phyloP scores from a whole-genome alignment of 1,140 invertebrate species.

The Brachystomella parvula region DNA sequence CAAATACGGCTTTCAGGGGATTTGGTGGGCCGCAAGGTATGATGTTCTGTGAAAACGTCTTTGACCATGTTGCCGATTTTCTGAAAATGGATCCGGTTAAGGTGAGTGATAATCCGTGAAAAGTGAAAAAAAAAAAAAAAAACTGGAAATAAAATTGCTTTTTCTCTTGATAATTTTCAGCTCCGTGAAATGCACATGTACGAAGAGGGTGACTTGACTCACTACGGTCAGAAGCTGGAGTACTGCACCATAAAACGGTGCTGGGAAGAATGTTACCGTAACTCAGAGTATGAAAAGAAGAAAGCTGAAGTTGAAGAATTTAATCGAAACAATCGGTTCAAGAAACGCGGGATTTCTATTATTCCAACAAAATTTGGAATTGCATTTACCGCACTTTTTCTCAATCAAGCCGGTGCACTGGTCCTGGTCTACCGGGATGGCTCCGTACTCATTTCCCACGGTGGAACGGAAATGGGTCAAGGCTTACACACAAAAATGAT shows the following conservation, averaged over 20 bases:
- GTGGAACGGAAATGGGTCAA: constrained; percentile 87
- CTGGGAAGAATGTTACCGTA: constrained; percentile 69
- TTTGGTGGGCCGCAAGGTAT: constrained; percentile 85
- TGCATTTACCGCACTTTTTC: constrained; percentile 64
- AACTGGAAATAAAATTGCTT: neutral
- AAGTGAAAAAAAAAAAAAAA: neutral
- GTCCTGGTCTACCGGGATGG: constrained; percentile 86
- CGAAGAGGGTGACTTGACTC: constrained; percentile 65
- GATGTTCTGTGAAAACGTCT: constrained; percentile 69
- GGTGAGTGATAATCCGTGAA: constrained; percentile 41
- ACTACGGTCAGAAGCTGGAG: constrained; percentile 65
- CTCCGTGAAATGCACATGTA: constrained; percentile 70
- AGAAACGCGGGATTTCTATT: constrained; percentile 76
- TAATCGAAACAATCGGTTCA: constrained; percentile 74
- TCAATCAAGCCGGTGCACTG: constrained; percentile 84
- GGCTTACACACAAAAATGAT: constrained; percentile 93
- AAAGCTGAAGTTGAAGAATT: constrained; percentile 53
- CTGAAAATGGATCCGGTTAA: neutral
- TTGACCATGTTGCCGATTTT: constrained; percentile 64
- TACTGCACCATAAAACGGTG: constrained; percentile 69
- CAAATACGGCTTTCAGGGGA: constrained; percentile 83
- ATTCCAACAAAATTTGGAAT: constrained; percentile 89
- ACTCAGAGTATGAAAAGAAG: constrained; percentile 57
- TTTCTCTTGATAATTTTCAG: constrained; percentile 40
- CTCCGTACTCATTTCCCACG: constrained; percentile 81